These are phyloP conservation scores for Cebidichthys violaceus DNA, from an alignment of 2,113 vertebrate species.

Conservation along the genomic window DNA sequence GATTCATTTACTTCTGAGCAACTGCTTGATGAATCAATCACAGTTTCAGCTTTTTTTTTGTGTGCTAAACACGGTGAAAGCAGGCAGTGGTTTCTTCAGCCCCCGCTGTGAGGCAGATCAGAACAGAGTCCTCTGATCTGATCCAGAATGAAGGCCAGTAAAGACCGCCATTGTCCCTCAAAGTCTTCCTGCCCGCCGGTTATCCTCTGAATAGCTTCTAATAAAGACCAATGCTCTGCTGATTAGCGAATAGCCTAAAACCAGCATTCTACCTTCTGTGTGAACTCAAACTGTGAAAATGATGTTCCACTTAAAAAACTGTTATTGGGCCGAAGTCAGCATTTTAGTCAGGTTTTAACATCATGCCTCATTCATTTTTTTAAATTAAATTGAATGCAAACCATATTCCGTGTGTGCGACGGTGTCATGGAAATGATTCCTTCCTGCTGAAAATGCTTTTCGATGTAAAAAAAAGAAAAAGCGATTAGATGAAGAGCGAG, in stretches of 20 bases:
- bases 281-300: constrained; percentile 41
- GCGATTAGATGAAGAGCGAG: constrained; percentile 12
- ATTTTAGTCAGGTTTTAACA: constrained; percentile 3
- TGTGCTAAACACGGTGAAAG: not conserved
- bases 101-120: not conserved
- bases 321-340: not conserved
- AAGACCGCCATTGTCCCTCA: constrained; percentile 32
- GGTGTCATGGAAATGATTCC: constrained; percentile 3
- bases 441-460: constrained; percentile 5
- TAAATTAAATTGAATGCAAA: too few relatives aligned
- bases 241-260: constrained; percentile 40
- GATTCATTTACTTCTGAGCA: not conserved
- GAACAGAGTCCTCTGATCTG: constrained; percentile 26
- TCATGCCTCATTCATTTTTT: not conserved
- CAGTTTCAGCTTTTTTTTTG: not conserved
- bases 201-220: constrained; percentile 28
- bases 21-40: not conserved
- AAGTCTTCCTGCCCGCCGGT: constrained; percentile 25
- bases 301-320: not conserved
- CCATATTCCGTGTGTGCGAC: not conserved
- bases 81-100: not conserved
- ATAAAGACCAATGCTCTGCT: constrained; percentile 23
- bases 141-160: constrained; percentile 30
- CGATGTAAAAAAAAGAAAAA: not conserved
- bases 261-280: constrained; percentile 13